A percentile compares a stretch with the other conserved stretches of the same genome.
Conservation (phyloP, 2,113 vertebrate species). For the Hemiprocne comata region DNA sequence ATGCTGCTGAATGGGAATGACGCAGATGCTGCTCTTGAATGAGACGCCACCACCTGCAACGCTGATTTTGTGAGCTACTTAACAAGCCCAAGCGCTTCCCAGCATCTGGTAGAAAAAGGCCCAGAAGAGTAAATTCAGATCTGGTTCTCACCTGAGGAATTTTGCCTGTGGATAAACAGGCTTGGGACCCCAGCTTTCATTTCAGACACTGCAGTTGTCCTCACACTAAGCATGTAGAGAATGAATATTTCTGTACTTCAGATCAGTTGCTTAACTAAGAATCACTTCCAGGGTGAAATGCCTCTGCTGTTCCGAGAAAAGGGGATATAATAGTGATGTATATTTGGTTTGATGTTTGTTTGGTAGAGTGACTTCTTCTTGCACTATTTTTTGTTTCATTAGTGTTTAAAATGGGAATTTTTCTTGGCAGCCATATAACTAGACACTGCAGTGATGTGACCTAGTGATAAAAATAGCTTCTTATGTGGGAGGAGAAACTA, state of each 20-base stretch:
- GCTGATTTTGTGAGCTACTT: neutral
- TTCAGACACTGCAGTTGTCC: neutral
- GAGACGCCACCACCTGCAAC: neutral
- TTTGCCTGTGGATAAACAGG: neutral
- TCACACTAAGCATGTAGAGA: neutral
- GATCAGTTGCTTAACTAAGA: neutral
- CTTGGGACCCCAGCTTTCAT: neutral
- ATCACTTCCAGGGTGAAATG: neutral
- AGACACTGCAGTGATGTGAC: neutral
- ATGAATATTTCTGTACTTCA: neutral
- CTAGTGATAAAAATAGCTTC: neutral
- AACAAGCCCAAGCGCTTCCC: neutral
- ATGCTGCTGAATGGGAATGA: neutral
- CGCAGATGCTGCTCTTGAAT: neutral
- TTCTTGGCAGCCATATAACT: neutral
- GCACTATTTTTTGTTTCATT: neutral
- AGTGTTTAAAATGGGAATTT: neutral
- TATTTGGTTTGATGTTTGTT: neutral
- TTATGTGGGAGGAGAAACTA: neutral
- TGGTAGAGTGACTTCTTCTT: neutral
- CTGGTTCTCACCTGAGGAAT: neutral
- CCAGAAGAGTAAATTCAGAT: neutral
- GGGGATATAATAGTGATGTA: neutral
- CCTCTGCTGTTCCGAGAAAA: rapidly evolving
- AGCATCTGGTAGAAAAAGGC: neutral